Conservation (phyloP, 2,797 vertebrate genomes). For the Lacerta viridis region DNA sequence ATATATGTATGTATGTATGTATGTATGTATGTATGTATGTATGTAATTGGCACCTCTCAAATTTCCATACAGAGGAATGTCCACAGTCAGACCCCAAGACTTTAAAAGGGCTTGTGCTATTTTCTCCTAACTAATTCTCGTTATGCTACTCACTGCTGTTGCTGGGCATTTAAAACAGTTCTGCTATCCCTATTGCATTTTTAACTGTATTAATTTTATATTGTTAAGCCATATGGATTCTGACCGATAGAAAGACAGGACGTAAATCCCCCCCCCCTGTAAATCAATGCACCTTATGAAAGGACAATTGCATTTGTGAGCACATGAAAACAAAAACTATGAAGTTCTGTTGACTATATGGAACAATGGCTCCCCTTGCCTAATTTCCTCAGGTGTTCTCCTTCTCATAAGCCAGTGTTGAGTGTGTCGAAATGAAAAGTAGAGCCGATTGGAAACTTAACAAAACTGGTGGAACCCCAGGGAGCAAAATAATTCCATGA, state of each 20-base stretch:
- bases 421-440: conserved; percentile 30
- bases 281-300: neutral
- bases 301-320: neutral
- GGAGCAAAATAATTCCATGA: conserved; percentile 61
- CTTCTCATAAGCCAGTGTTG: conserved; percentile 24
- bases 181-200: neutral
- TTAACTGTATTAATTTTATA: neutral
- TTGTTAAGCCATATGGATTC: neutral
- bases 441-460: conserved; percentile 11
- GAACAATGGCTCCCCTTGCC: neutral
- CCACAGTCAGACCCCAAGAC: no score
- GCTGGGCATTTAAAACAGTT: neutral
- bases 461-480: conserved; percentile 34
- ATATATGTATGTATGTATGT: no score
- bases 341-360: neutral
- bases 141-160: neutral
- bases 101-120: no score
- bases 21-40: no score
- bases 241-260: neutral
- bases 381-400: conserved; percentile 27
- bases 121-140: neutral
- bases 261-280: no score
- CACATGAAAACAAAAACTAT: neutral
- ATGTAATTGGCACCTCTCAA: no score
- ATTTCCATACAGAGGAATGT: no score